Base-by-base conservation (phyloP, 2,888 invertebrate species). In the Mellilla xanthometata region DNA sequence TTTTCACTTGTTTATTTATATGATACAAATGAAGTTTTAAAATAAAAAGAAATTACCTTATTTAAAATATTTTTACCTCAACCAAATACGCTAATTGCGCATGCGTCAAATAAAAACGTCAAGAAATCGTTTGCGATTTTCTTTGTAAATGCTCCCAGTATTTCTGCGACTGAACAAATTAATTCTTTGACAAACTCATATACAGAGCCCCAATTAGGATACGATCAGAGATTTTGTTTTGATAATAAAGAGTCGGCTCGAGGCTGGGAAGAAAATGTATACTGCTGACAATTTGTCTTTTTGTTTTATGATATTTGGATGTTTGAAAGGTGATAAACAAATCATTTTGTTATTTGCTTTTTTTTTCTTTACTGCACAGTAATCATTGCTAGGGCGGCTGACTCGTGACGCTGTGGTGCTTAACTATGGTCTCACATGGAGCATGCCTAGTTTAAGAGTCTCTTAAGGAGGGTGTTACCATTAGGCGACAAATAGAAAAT, bases 91-190 rank as follows among this genome's bases (percentile, higher is more conserved):
- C 31, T 6, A 26, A 33, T 19, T 38, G 7, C 12, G n/a, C 33
- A 33, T n/a, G 24, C 10, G 34, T 12, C 12, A 24, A 12, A 42
- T 41, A 39, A 38, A 47, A 29, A 38, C 33, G 41, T 39, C 47
- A 39, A 3, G 7, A 10, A 41, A 42, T 24, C 9, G 33, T 38
- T 38, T 4, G 12, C 26, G 8, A 12, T 33, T 36, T 41, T 31
- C 22, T 41, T 1, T 11, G 9, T 23, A 15, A 41, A 39, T 27
- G 31, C 3, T 19, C 12, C n/a, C 12, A 31, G 42, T 28, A 40
- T 44, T 43, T 39, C 39, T 36, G 34, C 43, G n/a, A 7, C 36
- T 49, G 49, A 39, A 49, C 43, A 49, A 49, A 49, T 49, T 49
- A 39, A 44, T 36, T 31, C 43, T 36, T 39, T 44, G 32, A 43